Percentiles rank a stretch among this genome's conserved stretches.
These are phyloP conservation scores for Papilio elwesi DNA, from an alignment of 2,888 invertebrate species.

Conservation along the genomic window DNA sequence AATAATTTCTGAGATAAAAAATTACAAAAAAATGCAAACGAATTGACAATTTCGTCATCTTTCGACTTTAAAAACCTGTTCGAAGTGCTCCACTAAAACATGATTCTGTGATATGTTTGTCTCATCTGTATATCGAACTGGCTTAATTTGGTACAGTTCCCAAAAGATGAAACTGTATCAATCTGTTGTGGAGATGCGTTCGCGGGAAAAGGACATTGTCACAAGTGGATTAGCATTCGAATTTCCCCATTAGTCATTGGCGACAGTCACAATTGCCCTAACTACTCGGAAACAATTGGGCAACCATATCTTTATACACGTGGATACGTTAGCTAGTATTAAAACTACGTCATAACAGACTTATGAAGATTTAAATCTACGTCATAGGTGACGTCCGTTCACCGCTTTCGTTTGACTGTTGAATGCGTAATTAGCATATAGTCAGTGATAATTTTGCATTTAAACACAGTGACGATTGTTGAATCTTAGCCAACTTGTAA, in stretches of 20 bases:
- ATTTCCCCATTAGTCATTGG: slow-evolving; percentile 7
- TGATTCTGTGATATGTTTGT: too few relatives aligned
- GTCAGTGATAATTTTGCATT: neutral
- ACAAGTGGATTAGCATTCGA: neutral
- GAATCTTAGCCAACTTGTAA: neutral
- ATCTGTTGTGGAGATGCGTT: neutral
- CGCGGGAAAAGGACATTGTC: neutral
- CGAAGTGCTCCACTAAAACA: too few relatives aligned
- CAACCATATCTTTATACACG: neutral
- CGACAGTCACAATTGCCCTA: neutral
- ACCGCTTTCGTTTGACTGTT: neutral
- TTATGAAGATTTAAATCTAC: neutral
- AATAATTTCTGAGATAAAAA: too few relatives aligned
- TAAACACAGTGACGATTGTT: neutral
- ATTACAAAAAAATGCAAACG: too few relatives aligned
- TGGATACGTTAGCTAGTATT: neutral
- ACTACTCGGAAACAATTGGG: neutral
- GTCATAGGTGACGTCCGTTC: neutral
- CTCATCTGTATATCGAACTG: too few relatives aligned
- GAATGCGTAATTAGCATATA: neutral
- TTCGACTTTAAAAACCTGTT: too few relatives aligned
- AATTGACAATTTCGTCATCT: too few relatives aligned
- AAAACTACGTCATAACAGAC: neutral
- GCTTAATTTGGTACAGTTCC: too few relatives aligned
- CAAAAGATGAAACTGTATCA: too few relatives aligned